Conservation (phyloP, 2,797 vertebrate species). For the Podarcis lilfordi region DNA sequence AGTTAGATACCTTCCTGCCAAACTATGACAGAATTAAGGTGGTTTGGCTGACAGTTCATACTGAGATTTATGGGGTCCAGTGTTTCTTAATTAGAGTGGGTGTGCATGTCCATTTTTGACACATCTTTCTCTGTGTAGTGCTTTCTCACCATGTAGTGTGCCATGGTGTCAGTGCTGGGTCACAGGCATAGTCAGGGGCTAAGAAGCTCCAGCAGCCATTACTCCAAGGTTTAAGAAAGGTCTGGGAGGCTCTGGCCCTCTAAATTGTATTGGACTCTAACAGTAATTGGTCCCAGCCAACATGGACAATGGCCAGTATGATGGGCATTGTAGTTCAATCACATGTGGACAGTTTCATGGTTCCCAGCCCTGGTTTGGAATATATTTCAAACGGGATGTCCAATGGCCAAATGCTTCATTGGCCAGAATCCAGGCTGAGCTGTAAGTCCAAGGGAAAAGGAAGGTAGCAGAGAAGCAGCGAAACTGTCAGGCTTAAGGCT, state of each 20-base stretch:
- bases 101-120: not conserved
- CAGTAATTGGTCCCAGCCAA: no score
- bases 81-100: not conserved
- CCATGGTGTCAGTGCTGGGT: not conserved
- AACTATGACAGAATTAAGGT: not conserved
- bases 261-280: no score
- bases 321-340: no score
- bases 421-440: not conserved
- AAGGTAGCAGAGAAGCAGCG: not conserved
- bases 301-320: no score
- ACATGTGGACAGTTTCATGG: no score
- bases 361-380: not conserved
- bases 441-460: not conserved
- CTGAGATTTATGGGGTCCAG: not conserved
- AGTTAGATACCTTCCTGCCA: conserved; percentile 30
- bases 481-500: not conserved
- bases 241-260: no score
- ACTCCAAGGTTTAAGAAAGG: not conserved
- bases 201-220: not conserved
- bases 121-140: not conserved
- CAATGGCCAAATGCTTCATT: not conserved
- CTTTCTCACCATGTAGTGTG: not conserved
- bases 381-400: not conserved
- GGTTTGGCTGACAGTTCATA: not conserved
- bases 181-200: not conserved